Base-by-base conservation (phyloP, 1,140 invertebrate genomes). In the Caenorhabditis remanei region DNA sequence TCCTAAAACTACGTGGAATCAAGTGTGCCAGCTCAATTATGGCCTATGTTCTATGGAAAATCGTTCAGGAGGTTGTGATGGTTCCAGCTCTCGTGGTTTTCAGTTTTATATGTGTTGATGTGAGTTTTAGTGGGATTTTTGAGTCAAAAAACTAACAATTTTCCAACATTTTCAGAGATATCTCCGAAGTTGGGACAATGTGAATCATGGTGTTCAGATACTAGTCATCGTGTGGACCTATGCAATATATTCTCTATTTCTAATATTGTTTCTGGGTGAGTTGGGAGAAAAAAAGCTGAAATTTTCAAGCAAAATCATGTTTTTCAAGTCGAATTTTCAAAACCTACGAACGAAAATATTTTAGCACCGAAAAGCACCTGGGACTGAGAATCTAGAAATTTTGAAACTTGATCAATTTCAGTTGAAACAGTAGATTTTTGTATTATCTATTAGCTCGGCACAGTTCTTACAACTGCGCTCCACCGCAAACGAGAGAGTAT, bases 81-180 rank as follows among this genome's bases (percentile, higher is more conserved):
- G 46, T 79, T 21, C 71, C 71, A 41, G 71, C 71, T 2, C 19
- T 79, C 13, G 71, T 79, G 8, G n/a, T 79, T 21, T 79, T 79
- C 71, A 79, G 71, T 24, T 79, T 79, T 11, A 79, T 79, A 24
- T 79, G 71, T 79, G 71, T 79, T 9, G 71, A 79, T 50, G 71
- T 79, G 40, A 50, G 71, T 79, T n/a, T n/a, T n/a, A n/a, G n/a
- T n/a, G n/a, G n/a, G n/a, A 1, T 63, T 63, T 63, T 32, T 58
- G 1, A n/a, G 13, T n/a, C 56, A 58, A 58, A 58, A 58, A 58
- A 58, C n/a, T 19, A 8, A 5, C 7, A 21, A 21, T 58, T n/a
- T 58, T 21, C 7, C 32, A 32, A 32, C 32, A 32, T 63, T 63
- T 63, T 79, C 71, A 79, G 71, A 48, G n/a, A 53, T 79, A 50